phyloP scores from a whole-genome alignment of 2,797 vertebrate genomes.

The Spea hammondii region DNA sequence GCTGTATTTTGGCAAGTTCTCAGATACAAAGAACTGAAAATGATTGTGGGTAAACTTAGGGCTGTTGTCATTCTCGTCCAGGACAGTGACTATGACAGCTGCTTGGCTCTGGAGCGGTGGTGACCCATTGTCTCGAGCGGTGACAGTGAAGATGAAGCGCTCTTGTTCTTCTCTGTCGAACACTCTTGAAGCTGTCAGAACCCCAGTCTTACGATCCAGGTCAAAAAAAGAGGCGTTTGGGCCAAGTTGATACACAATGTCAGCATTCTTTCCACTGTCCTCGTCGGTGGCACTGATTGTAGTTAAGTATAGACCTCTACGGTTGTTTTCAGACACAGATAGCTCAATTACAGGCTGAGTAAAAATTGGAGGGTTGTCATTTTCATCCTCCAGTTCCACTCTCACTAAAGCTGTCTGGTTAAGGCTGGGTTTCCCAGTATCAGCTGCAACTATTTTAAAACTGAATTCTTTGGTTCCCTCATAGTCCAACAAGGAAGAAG shows the following conservation, averaged over 20 bases:
- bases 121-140: conserved; percentile 95
- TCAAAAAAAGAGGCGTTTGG: conserved; percentile 99
- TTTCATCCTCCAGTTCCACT: conserved; percentile 96
- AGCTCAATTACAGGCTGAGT: conserved; percentile 97
- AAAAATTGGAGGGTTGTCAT: conserved; percentile 98
- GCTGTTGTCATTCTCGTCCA: conserved; percentile 98
- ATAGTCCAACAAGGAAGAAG: conserved; percentile 94
- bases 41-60: conserved; percentile 99
- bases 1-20: conserved; percentile 98
- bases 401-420: conserved; percentile 96
- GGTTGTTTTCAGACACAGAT: conserved; percentile 97
- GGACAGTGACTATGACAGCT: conserved; percentile 91
- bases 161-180: conserved; percentile 98
- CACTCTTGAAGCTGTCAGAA: conserved; percentile 93
- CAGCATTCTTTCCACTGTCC: conserved; percentile 96
- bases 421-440: conserved; percentile 95
- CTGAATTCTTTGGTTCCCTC: conserved; percentile 99
- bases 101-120: conserved; percentile 96
- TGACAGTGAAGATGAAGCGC: conserved; percentile 95
- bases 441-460: conserved; percentile 98
- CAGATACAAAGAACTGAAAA: conserved; percentile 99
- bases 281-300: conserved; percentile 96
- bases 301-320: conserved; percentile 94
- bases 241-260: conserved; percentile 98
- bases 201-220: conserved; percentile 94